Evolutionary conservation across 2,797 vertebrate genomes (phyloP).

Genomic region (Telmatherina bonti): DNA sequence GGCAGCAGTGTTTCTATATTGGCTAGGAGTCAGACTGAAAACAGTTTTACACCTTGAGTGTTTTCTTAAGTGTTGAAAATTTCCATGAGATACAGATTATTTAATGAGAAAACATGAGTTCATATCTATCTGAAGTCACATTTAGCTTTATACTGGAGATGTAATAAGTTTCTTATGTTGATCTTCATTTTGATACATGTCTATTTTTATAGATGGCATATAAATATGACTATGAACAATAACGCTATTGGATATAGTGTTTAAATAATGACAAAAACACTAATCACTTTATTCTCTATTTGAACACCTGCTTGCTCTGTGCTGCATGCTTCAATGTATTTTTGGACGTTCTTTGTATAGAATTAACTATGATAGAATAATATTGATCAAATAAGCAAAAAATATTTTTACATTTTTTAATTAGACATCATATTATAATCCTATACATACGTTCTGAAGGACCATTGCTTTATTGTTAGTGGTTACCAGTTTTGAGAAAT

Average conservation of each 20-base stretch:
- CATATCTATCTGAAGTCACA: not conserved
- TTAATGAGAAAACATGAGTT: not conserved
- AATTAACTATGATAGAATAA: no score
- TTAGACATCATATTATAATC: not conserved
- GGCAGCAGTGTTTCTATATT: conserved; percentile 3
- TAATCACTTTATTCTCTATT: no score
- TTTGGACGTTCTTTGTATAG: not conserved
- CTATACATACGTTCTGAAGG: not conserved
- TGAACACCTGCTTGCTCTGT: no score
- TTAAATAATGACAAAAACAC: no score
- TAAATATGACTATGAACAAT: no score
- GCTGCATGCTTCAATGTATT: no score
- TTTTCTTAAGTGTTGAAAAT: no score
- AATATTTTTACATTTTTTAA: conserved; percentile 1
- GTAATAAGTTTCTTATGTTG: not conserved
- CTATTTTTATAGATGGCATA: not conserved
- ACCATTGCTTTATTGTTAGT: not conserved
- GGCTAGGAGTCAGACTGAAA: no score
- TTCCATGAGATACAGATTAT: no score
- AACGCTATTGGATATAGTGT: no score
- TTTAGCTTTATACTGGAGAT: not conserved
- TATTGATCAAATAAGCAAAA: not conserved
- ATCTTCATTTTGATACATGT: not conserved
- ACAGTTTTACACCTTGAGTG: not conserved
- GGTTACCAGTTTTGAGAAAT: not conserved